Base-by-base conservation (phyloP, 2,888 invertebrate species). In the Chorisops tibialis region DNA sequence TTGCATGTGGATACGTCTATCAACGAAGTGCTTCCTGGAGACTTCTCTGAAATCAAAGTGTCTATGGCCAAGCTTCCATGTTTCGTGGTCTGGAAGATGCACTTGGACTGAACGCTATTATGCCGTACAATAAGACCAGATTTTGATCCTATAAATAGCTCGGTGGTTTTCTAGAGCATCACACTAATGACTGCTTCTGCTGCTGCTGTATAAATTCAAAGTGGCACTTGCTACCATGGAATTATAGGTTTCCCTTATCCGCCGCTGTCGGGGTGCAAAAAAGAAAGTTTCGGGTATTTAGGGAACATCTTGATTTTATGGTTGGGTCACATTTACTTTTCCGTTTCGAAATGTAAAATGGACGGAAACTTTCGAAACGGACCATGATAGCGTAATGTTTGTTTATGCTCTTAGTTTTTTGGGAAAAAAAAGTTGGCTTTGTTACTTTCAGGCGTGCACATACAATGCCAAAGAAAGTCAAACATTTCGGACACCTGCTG, bases 351-450 rank as follows among this genome's bases (percentile, higher is more conserved):
- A 43, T 18, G 19, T n/a, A 16, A 16, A 43, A 19, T 43, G 43
- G 43, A 43, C 9, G 16, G 43, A 51, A 54, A 48, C 62, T 60
- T 37, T 62, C 56, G n/a, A 39, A 62, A 6, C 65, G n/a, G n/a
- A n/a, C n/a, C n/a, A n/a, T n/a, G n/a, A n/a, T n/a, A n/a, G n/a
- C n/a, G n/a, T n/a, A n/a, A n/a, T n/a, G n/a, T n/a, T n/a, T n/a
- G n/a, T n/a, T n/a, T n/a, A n/a, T n/a, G n/a, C n/a, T n/a, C n/a
- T n/a, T n/a, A n/a, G n/a, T n/a, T n/a, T n/a, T n/a, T n/a, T n/a
- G n/a, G n/a, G n/a, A n/a, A n/a, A n/a, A n/a, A n/a, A n/a, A n/a
- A n/a, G n/a, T n/a, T n/a, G n/a, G n/a, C n/a, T n/a, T n/a, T n/a
- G n/a, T n/a, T n/a, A n/a, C n/a, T n/a, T n/a, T n/a, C n/a, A n/a